These are phyloP conservation scores for Aulostomus chinensis DNA, from an alignment of 2,797 vertebrate genomes.

Conservation along the genomic window DNA sequence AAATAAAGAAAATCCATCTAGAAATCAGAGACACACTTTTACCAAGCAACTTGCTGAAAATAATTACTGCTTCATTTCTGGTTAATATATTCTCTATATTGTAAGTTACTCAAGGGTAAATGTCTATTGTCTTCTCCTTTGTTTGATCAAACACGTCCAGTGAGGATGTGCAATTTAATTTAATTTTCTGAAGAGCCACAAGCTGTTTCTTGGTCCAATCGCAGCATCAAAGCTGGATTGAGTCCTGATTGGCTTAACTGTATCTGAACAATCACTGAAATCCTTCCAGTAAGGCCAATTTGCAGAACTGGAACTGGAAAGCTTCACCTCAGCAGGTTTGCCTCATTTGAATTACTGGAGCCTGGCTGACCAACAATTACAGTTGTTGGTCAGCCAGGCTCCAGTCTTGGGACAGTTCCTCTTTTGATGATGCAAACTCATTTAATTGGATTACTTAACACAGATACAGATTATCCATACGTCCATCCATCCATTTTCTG, in stretches of 20 bases:
- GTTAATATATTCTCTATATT: too few relatives aligned
- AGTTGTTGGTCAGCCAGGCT: conserved; percentile 17
- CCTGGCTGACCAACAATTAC: too few relatives aligned
- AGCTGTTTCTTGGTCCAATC: conserved; percentile 37
- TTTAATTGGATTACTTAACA: too few relatives aligned
- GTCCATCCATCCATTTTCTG: too few relatives aligned
- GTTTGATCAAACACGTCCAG: too few relatives aligned
- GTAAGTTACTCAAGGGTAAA: too few relatives aligned
- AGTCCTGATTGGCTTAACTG: conserved; percentile 47
- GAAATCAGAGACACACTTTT: too few relatives aligned
- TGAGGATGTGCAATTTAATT: conserved; percentile 14
- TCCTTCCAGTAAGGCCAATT: conserved; percentile 59
- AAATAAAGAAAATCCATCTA: too few relatives aligned
- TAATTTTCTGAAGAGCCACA: conserved; percentile 31
- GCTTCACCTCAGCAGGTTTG: conserved; percentile 58
- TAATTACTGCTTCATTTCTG: too few relatives aligned
- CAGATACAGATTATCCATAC: conserved; percentile 3
- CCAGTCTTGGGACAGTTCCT: conserved; percentile 4
- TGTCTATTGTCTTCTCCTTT: too few relatives aligned
- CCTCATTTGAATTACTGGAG: conserved; percentile 54
- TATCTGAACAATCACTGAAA: conserved; percentile 55
- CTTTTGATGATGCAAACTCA: not conserved
- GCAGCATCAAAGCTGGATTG: conserved; percentile 38
- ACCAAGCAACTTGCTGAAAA: too few relatives aligned
- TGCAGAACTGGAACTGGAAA: conserved; percentile 42